phyloP scores from a whole-genome alignment of 2,113 vertebrate genomes.

The Dromiciops gliroides region DNA sequence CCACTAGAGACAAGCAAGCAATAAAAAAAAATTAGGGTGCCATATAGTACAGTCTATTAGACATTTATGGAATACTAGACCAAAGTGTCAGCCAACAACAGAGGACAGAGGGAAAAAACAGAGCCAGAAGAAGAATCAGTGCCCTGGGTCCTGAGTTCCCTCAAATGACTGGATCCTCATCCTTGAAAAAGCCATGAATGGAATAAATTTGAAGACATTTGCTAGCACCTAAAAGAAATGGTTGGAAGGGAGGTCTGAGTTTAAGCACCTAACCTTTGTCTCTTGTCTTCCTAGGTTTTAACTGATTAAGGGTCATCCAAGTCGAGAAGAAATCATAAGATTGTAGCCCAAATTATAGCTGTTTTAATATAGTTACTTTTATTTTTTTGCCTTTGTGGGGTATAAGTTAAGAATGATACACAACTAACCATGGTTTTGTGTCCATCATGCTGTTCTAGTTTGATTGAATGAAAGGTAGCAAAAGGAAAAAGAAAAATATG shows the following conservation, averaged over 20 bases:
- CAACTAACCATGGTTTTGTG: neutral
- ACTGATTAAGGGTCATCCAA: neutral
- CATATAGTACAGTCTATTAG: neutral
- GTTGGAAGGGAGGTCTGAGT: neutral
- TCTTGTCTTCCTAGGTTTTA: neutral
- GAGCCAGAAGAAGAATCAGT: neutral
- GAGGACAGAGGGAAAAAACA: neutral
- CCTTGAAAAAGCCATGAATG: neutral
- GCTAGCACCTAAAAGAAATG: neutral
- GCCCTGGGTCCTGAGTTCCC: neutral
- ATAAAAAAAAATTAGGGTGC: neutral
- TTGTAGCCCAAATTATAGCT: neutral
- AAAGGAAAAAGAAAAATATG: neutral
- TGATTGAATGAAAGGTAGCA: neutral
- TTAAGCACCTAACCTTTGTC: neutral
- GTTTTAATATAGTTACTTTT: neutral
- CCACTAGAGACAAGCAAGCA: neutral
- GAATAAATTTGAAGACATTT: neutral
- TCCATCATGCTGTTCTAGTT: too few species aligned
- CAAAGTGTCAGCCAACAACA: neutral
- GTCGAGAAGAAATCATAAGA: neutral
- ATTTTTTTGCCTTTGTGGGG: neutral
- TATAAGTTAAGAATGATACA: neutral
- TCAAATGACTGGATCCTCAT: neutral
- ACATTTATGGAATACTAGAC: neutral